Evolutionary conservation across 2,888 invertebrate genomes (phyloP), one percentile per base, ranked within the genome.

Genomic region (Eurois occulta): DNA sequence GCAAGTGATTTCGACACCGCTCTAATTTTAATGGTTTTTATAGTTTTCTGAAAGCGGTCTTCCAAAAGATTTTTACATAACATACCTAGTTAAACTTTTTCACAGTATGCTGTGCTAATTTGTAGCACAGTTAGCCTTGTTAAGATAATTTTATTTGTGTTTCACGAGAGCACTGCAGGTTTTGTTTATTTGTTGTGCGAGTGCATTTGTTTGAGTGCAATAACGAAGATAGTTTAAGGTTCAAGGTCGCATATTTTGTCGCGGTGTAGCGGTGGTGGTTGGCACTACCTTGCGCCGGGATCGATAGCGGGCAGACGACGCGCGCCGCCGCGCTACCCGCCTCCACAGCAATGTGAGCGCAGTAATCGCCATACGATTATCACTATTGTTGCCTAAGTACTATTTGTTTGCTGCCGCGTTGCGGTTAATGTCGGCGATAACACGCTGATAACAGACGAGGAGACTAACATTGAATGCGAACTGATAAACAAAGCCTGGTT

Each of bases 281-380:
- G 93, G 94, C 94, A 93, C 94, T 93, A 93, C 93, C 93, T 92
- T 91, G 92, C 91, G 93, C 90, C 91, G 92, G 93, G 95, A 95
- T 96, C 96, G 93, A 95, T 96, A 95, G 93, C 94, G 92, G 91
- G 92, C 92, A 92, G 95, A 92, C 94, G 95, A 91, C 93, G 94
- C 94, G 94, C 94, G 93, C 94, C 95, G 95, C 94, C 85, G 80
- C 90, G 89, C 90, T 88, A 83, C 90, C 92, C 93, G 91, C 91
- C 90, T 91, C 90, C 91, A 86, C 89, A 89, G 89, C 88, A 84
- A 87, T 88, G 88, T 87, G 86, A 91, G 87, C 91, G 89, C 90
- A 89, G 87, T 91, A 87, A 92, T 91, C 90, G 91, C 91, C 89
- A 87, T 83, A 89, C 93, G 92, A 93, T 93, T 92, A 94, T 93